Evolutionary conservation across 1,140 invertebrate species (phyloP).

Genomic region (Pristionchus pacificus): DNA sequence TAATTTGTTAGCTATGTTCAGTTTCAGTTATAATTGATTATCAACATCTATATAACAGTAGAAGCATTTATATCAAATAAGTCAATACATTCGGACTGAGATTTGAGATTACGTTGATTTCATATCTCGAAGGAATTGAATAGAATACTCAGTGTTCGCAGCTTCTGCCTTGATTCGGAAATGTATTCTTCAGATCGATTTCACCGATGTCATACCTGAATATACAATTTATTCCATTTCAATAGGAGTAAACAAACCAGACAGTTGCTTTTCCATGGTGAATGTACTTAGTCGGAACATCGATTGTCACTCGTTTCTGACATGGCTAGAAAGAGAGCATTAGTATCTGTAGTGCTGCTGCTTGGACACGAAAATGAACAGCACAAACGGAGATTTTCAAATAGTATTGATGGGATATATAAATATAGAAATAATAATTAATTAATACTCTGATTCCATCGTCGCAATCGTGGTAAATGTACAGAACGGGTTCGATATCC

Average conservation of each 20-base stretch:
- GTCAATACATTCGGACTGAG: neutral
- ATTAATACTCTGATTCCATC: constrained; percentile 28
- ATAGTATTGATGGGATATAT: neutral
- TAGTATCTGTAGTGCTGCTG: neutral
- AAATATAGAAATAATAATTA: neutral
- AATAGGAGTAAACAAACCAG: constrained; percentile 7
- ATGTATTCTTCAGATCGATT: constrained; percentile 4
- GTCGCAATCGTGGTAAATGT: constrained; percentile 50
- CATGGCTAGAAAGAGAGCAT: constrained; percentile 36
- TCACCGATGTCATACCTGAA: constrained; percentile 17
- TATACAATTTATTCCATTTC: too few relatives aligned
- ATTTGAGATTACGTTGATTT: too few relatives aligned
- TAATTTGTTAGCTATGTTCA: too few relatives aligned
- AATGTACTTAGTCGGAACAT: constrained; percentile 45
- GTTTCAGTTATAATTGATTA: too few relatives aligned
- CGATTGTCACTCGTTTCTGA: constrained; percentile 45
- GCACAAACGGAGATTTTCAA: neutral
- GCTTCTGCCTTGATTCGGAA: constrained; percentile 20
- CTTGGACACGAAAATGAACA: neutral
- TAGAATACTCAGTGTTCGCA: constrained; percentile 20
- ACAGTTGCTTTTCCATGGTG: constrained; percentile 25
- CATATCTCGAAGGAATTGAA: neutral
- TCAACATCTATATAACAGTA: too few relatives aligned
- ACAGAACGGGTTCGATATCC: constrained; percentile 48
- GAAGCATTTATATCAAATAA: neutral